Evolutionary conservation across 2,113 vertebrate species (phyloP).

Genomic region (Trematocara unimaculatum): DNA sequence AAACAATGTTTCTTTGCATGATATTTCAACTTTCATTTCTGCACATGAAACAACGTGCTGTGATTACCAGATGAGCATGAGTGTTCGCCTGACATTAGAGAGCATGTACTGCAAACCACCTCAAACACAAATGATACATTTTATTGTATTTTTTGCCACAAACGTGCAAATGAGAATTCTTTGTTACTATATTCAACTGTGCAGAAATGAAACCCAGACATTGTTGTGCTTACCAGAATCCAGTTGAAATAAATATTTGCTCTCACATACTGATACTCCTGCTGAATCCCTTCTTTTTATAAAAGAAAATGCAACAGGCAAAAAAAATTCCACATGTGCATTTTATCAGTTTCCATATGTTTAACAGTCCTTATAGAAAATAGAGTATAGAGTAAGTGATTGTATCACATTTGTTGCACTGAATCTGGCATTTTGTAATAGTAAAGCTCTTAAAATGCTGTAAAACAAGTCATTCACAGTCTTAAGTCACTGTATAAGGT

Average conservation of each 20-base stretch:
- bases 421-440: neutral
- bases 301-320: neutral
- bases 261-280: neutral
- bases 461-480: neutral
- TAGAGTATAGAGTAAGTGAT: neutral
- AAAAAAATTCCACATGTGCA: neutral
- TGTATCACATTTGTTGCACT: neutral
- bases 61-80: slow-evolving; percentile 4
- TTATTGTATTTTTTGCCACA: neutral
- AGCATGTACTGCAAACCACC: slow-evolving; percentile 30
- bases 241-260: neutral
- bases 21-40: neutral
- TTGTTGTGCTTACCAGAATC: neutral
- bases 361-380: neutral
- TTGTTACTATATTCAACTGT: slow-evolving; percentile 9
- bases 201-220: neutral
- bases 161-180: neutral
- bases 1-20: slow-evolving; percentile 32
- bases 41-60: neutral
- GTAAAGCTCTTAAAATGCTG: neutral
- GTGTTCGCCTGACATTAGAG: neutral
- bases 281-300: neutral
- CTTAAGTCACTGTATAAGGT: neutral
- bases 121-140: neutral
- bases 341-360: neutral